Evolutionary conservation across 1,140 invertebrate species (phyloP).

Genomic region (Tribolium castaneum): DNA sequence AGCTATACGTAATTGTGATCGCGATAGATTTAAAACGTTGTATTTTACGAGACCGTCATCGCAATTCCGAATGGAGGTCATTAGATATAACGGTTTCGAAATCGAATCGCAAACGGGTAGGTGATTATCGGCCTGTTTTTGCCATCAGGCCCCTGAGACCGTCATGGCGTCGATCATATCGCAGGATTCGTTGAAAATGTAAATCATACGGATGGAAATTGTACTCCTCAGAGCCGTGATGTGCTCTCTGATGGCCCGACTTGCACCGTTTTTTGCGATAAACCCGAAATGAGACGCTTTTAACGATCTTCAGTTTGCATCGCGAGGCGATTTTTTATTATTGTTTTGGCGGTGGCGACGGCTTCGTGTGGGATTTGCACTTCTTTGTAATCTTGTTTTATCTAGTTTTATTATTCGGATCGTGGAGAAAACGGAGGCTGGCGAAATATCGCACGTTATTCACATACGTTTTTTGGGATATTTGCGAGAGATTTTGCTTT

Average conservation of each 20-base stretch:
- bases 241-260: not conserved
- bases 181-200: slow-evolving; percentile 34
- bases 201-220: slow-evolving; percentile 37
- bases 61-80: slow-evolving; percentile 24
- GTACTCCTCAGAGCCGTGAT: slow-evolving; percentile 38
- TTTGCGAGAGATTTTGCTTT: not conserved
- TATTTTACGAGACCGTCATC: slow-evolving; percentile 20
- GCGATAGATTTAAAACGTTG: slow-evolving; percentile 24
- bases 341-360: not conserved
- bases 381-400: slow-evolving; percentile 4
- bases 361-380: not conserved
- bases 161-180: slow-evolving; percentile 33
- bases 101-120: slow-evolving; percentile 25
- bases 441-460: slow-evolving; percentile 8
- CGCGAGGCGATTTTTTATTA: not conserved
- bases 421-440: not conserved
- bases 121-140: slow-evolving; percentile 40
- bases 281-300: not conserved
- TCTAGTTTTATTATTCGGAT: slow-evolving; percentile 14
- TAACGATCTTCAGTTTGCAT: not conserved
- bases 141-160: slow-evolving; percentile 29
- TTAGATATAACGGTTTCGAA: slow-evolving; percentile 25
- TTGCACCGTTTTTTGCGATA: not conserved
- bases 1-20: slow-evolving; percentile 10
- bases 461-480: slow-evolving; percentile 1